Percentiles rank a stretch among this genome's conserved stretches.
These are phyloP conservation scores for Lepeophtheirus salmonis DNA, from an alignment of 1,140 invertebrate species.

Conservation along the genomic window DNA sequence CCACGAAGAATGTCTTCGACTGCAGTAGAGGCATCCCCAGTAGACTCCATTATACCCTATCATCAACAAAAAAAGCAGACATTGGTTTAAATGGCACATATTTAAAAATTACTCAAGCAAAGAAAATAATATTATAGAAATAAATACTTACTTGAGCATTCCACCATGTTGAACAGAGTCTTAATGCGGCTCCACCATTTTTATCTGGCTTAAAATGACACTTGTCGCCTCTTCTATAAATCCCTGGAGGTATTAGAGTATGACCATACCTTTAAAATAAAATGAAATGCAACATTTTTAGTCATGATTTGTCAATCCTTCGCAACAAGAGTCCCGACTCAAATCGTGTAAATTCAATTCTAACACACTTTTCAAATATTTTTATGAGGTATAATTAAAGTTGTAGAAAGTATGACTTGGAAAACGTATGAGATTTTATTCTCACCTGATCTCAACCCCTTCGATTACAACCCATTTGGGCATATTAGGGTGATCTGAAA, in stretches of 20 bases:
- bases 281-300: too few species aligned
- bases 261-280: conserved; percentile 42
- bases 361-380: too few species aligned
- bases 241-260: conserved; percentile 79
- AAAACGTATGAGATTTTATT: too few species aligned
- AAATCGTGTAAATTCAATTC: too few species aligned
- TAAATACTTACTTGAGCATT: conserved; percentile 72
- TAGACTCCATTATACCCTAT: conserved; percentile 65
- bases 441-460: too few species aligned
- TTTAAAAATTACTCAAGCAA: neutral
- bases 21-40: conserved; percentile 31
- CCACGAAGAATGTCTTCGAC: conserved; percentile 81
- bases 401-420: too few species aligned
- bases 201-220: conserved; percentile 61
- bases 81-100: neutral
- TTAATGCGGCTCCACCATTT: conserved; percentile 59
- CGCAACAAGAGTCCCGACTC: too few species aligned
- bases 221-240: conserved; percentile 53
- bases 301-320: too few species aligned
- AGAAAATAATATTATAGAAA: neutral
- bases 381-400: too few species aligned
- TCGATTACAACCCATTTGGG: too few species aligned
- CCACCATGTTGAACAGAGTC: conserved; percentile 95
- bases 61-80: conserved; percentile 19
- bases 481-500: too few species aligned